Conservation (phyloP, 2,113 vertebrate genomes). For the Triplophysa dalaica region DNA sequence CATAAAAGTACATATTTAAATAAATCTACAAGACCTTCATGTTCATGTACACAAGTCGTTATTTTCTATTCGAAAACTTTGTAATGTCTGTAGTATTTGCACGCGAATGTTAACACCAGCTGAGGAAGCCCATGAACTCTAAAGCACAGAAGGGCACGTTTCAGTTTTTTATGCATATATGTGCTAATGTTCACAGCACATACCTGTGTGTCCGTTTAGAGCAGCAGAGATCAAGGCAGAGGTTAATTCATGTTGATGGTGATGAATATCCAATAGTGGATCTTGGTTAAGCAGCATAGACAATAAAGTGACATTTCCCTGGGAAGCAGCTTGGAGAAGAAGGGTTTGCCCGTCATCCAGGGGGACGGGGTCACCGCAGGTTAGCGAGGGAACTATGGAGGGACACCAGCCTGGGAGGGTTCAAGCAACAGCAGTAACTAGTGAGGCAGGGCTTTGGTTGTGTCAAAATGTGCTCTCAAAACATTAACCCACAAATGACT, state of each 20-base stretch:
- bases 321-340: constrained; percentile 99
- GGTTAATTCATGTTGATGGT: constrained; percentile 85
- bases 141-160: not conserved
- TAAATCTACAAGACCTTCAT: not conserved
- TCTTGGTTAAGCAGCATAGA: constrained; percentile 99
- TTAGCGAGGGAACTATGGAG: constrained; percentile 93
- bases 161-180: not conserved
- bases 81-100: not conserved
- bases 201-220: constrained; percentile 94
- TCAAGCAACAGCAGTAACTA: constrained; percentile 79
- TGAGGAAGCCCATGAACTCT: not conserved
- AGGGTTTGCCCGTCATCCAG: constrained; percentile 97
- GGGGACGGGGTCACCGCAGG: constrained; percentile 96
- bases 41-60: not conserved
- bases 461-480: constrained; percentile 41
- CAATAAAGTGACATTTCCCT: constrained; percentile 99
- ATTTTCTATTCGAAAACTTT: not conserved
- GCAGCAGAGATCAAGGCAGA: constrained; percentile 99
- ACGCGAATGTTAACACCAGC: too few species aligned
- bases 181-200: not conserved
- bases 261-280: constrained; percentile 84
- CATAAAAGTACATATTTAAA: not conserved
- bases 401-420: constrained; percentile 94
- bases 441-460: not conserved
- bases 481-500: constrained; percentile 33